Evolutionary conservation across 1,140 invertebrate genomes (phyloP).

Genomic region (Parasteatoda tepidariorum): DNA sequence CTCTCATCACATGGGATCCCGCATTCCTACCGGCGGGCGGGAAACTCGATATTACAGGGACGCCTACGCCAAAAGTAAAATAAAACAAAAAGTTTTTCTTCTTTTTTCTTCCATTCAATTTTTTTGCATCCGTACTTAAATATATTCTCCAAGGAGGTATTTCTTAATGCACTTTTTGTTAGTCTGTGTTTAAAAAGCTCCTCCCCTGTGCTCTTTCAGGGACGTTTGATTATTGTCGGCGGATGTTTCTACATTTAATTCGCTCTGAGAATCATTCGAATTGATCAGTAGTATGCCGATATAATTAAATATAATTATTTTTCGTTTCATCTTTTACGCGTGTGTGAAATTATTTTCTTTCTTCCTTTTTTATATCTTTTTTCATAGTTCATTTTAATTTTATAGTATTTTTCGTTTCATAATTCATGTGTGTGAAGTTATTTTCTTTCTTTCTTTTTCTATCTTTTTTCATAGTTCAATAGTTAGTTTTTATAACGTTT

Average conservation of each 20-base stretch:
- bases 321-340: too few relatives aligned
- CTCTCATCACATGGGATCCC: constrained; percentile 52
- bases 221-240: constrained; percentile 22
- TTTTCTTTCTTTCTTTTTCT: too few relatives aligned
- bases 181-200: constrained; percentile 19
- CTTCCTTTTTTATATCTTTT: too few relatives aligned
- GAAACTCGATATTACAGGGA: constrained; percentile 39
- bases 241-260: neutral
- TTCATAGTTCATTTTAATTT: too few relatives aligned
- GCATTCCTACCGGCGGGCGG: constrained; percentile 42
- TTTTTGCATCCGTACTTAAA: neutral
- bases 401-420: too few relatives aligned
- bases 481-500: too few relatives aligned
- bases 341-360: too few relatives aligned
- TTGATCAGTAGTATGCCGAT: too few relatives aligned
- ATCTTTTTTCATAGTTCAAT: too few relatives aligned
- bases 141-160: constrained; percentile 20
- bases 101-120: neutral
- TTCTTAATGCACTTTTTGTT: neutral
- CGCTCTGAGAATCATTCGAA: too few relatives aligned
- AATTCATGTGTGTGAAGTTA: too few relatives aligned
- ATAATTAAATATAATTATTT: too few relatives aligned
- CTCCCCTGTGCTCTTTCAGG: constrained; percentile 27
- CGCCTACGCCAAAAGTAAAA: constrained; percentile 36
- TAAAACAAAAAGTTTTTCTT: neutral